Evolutionary conservation across 1,140 invertebrate species (phyloP), one percentile per base, ranked within the genome.

Genomic region (Pygmarrhopalites habei): DNA sequence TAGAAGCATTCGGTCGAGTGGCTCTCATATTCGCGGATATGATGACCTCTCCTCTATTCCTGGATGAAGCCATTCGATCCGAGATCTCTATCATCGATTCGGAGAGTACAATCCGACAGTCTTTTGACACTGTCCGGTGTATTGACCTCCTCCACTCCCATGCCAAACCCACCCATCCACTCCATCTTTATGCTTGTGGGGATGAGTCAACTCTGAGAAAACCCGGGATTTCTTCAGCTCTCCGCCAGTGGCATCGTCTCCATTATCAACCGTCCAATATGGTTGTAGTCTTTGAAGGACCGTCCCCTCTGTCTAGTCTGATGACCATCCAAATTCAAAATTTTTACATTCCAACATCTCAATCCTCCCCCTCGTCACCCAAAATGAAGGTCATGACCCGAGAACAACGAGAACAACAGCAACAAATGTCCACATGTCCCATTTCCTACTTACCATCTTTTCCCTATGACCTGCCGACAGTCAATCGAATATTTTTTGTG

Each of bases 71-170:
- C n/a, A 35, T 61, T 53, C 14, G 17, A 1, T 35, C 10, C 3
- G 59, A 61, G 26, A 32, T 61, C 21, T 10, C 15, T 4, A 47
- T 23, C 21, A 30, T 61, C 29, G 59, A 61, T 32, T 61, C 59
- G 2, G 59, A 61, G 35, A 23, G 3, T 35, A 28, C 10, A 29
- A 61, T 52, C 19, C 46, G 47, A 15, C 59, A 61, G 23, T 35
- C 47, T 15, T 29, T 17, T n/a, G 59, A 61, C 25, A 14, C 26
- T 14, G 28, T 19, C 15, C 47, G 59, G 14, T 17, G 44, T 10
- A 2, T 10, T 26, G 49, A 61, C 30, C 35, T 61, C 5, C 12
- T 52, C 2, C 25, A 12, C n/a, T 39, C 28, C 25, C 46, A 19
- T 12, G 47, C 29, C 19, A 30, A 61, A 41, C 5, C 2, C 2